Evolutionary conservation across 1,140 invertebrate species (phyloP), one percentile per base, ranked within the genome.

Genomic region (Platyura marginata): DNA sequence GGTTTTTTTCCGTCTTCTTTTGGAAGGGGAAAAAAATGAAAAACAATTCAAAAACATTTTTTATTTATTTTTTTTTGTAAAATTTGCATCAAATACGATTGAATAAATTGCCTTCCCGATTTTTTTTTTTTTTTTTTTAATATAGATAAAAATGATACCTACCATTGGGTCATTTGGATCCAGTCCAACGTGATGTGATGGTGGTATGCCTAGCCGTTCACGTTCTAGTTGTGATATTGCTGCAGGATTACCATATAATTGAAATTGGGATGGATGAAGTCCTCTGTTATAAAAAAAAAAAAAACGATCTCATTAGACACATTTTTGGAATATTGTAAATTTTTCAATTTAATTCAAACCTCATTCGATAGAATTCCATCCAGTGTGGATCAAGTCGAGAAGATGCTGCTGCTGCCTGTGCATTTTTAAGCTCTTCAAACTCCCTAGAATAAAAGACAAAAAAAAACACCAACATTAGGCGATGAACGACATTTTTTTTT

Each of bases 381-480:
- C 87, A 93, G 56, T 92, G 86, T 0, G 85, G 82, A 62, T 94
- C 89, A 39, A 92, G 69, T 3, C 81, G 69, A 47, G 77, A 70
- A 36, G 69, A 67, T 44, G 62, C 61, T 13, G 55, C 58, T 20
- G 61, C 59, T 41, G 63, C 73, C 54, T 59, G 72, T 54, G 52
- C 67, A 58, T 87, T 86, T 58, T 88, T 74, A 32, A 89, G 68
- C 52, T 90, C 77, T 59, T 91, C 85, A 49, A 72, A 63, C 80
- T 89, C 56, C 77, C 69, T 56, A 43, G 83, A 66, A 58, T 19
- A 39, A 20, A 39, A 21, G 21, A 39, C 8, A 36, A n/a, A n/a
- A n/a, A n/a, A n/a, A n/a, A n/a, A n/a, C n/a, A n/a, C n/a, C n/a
- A n/a, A n/a, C n/a, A n/a, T n/a, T n/a, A n/a, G n/a, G n/a, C n/a